These are phyloP conservation scores for Jacana jacana DNA, from an alignment of 2,113 vertebrate genomes.

Conservation along the genomic window DNA sequence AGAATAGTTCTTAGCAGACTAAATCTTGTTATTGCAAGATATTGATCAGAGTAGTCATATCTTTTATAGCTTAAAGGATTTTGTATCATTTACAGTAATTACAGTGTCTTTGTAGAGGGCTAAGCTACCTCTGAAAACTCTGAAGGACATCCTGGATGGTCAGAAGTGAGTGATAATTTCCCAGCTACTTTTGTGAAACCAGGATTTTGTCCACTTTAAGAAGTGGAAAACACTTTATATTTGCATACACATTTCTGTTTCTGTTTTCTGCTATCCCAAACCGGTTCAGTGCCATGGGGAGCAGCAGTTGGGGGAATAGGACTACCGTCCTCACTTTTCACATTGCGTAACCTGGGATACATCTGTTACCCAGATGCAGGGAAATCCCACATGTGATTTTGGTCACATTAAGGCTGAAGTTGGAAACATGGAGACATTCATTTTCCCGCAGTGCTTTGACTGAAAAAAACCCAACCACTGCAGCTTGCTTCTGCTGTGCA, in stretches of 20 bases:
- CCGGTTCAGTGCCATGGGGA: neutral
- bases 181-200: neutral
- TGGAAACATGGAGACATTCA: neutral
- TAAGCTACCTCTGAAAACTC: neutral
- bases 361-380: neutral
- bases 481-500: neutral
- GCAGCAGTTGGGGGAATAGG: rapidly evolving
- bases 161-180: neutral
- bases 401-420: neutral
- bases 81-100: conserved; percentile 39
- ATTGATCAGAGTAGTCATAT: conserved; percentile 12
- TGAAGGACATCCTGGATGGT: neutral
- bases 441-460: neutral
- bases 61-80: conserved; percentile 13
- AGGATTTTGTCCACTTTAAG: neutral
- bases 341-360: neutral
- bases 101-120: neutral
- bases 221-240: neutral
- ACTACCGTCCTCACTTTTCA: neutral
- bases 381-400: neutral
- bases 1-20: neutral
- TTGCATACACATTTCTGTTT: rapidly evolving
- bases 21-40: conserved; percentile 40
- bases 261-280: neutral
- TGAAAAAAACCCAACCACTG: neutral